Evolutionary conservation across 2,797 vertebrate species (phyloP).

Genomic region (Paguma larvata): DNA sequence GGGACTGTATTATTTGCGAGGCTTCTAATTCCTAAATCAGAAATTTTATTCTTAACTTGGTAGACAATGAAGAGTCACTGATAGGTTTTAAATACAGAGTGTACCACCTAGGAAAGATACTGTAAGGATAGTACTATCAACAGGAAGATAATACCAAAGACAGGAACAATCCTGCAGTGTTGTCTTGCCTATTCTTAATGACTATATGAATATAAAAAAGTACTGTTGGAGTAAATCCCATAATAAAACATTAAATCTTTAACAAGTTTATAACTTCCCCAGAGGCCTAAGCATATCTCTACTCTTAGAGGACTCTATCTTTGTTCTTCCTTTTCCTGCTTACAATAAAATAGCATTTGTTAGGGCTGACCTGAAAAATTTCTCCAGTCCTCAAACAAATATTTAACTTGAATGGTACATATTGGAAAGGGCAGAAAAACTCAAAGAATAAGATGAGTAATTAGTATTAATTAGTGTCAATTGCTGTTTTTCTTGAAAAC

Average conservation of each 20-base stretch:
- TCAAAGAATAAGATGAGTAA: conserved; percentile 69
- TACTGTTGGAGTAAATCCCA: conserved; percentile 66
- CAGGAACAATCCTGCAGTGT: not conserved
- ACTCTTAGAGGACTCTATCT: not conserved
- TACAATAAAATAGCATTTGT: not conserved
- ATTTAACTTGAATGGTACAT: conserved; percentile 62
- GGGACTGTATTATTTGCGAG: not conserved
- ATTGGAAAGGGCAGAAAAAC: conserved; percentile 55
- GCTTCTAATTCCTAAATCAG: not conserved
- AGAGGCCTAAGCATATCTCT: not conserved
- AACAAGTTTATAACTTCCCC: conserved; percentile 54
- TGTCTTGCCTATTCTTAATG: conserved; percentile 12
- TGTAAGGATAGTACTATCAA: not conserved
- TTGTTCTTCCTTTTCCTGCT: conserved; percentile 40
- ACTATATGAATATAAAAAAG: conserved; percentile 50
- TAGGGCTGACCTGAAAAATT: conserved; percentile 2
- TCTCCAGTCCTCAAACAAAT: conserved; percentile 39
- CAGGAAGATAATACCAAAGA: not conserved
- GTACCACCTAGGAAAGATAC: not conserved
- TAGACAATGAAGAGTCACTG: not conserved
- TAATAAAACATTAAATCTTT: conserved; percentile 65
- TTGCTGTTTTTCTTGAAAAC: conserved; percentile 55
- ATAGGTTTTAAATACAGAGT: conserved; percentile 26
- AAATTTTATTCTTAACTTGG: conserved; percentile 19
- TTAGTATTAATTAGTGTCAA: conserved; percentile 68